phyloP scores from a whole-genome alignment of 2,797 vertebrate genomes.

The Trachurus trachurus region DNA sequence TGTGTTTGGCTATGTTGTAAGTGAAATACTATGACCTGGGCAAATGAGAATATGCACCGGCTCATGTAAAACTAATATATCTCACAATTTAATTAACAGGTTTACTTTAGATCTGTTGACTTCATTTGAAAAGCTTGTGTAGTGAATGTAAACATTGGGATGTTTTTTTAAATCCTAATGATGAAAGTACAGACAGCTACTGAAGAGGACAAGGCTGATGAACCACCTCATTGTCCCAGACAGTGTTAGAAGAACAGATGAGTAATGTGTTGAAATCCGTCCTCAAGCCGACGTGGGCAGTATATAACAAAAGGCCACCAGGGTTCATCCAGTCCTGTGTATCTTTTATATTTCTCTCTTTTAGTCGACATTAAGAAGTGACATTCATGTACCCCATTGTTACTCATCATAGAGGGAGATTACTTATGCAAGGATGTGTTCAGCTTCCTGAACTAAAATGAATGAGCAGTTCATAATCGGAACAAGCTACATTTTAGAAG shows the following conservation, averaged over 20 bases:
- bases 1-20: too few relatives aligned
- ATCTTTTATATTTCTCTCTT: background rate
- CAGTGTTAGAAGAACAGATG: background rate
- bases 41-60: too few relatives aligned
- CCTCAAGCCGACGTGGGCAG: conserved; percentile 4
- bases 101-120: background rate
- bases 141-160: background rate
- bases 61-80: too few relatives aligned
- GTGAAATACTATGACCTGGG: too few relatives aligned
- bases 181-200: background rate
- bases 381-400: background rate
- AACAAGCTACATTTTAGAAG: background rate
- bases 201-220: background rate
- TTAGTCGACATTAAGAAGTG: background rate
- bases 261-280: background rate
- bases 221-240: background rate
- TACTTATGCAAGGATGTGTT: background rate
- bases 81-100: too few relatives aligned
- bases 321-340: background rate
- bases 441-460: background rate
- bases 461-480: background rate
- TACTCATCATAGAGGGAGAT: conserved; percentile 9
- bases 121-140: background rate
- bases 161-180: background rate
- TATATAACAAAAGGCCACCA: background rate